Evolutionary conservation across 2,888 invertebrate genomes (phyloP), one percentile per base, ranked within the genome.

Genomic region (Terebella lapidaria): DNA sequence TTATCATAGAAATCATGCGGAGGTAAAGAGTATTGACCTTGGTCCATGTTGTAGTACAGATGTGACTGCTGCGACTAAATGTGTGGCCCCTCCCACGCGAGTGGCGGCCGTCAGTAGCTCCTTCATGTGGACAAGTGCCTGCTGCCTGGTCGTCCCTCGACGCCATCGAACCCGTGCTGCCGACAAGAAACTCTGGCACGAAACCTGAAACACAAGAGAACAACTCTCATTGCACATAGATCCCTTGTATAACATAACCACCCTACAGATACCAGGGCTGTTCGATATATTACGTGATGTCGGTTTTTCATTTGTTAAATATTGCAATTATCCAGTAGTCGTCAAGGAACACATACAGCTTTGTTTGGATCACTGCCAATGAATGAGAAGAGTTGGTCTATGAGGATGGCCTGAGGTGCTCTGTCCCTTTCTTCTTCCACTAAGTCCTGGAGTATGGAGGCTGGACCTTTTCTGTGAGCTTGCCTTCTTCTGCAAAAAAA

Each of bases 341-440:
- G 10, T 15, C n/a, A 35, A 35, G 10, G n/a, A 35, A 15, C 10
- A 61, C 76, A 73, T 64, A 78, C 78, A 28, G 77, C 73, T 56
- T 76, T 75, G 63, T 78, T 75, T 22, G 80, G 79, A 57, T 75
- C 71, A 68, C 75, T 78, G 29, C 79, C 78, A 45, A 80, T 75
- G 61, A 80, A 79, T 1, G 72, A 67, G 67, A 77, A 79, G n/a
- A 79, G 70, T 58, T 79, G 78, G 54, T 79, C 78, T 30, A 79
- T 71, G 5, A 80, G 69, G 20, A 72, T 65, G n/a, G 72, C 72
- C 62, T 78, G 75, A 3, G 76, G 72, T 2, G 76, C 72, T 29
- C 65, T 65, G 42, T 73, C 73, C 18, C 67, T 69, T 2, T 73
- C 73, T 10, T 74, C 71, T 49, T 74, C 76, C 10, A 73, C 72